A percentile compares a stretch with the other conserved stretches of the same genome.
phyloP scores from a whole-genome alignment of 2,113 vertebrate species.

The Larimichthys crocea region DNA sequence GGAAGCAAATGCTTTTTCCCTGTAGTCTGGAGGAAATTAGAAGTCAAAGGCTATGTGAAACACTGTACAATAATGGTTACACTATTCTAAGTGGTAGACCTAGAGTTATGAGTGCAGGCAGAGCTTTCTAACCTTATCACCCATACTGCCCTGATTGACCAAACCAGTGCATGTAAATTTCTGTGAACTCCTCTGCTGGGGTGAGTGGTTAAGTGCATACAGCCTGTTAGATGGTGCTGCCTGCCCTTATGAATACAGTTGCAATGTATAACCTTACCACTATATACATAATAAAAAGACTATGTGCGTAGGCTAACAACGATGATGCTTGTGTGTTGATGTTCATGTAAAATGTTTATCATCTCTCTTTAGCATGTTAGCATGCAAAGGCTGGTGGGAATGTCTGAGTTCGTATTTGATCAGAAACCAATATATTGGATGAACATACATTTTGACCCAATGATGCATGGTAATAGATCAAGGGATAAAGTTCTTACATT shows the following conservation, averaged over 20 bases:
- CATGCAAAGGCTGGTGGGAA: too few relatives aligned
- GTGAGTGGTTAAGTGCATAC: background rate
- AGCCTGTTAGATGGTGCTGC: background rate
- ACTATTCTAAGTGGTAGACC: conserved; percentile 5
- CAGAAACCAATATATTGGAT: too few relatives aligned
- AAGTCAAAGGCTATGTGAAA: conserved; percentile 21
- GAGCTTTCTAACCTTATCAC: conserved; percentile 10
- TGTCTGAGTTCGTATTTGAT: too few relatives aligned
- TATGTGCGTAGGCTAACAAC: background rate
- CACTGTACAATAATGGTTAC: conserved; percentile 28
- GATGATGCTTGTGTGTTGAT: background rate
- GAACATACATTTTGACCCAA: too few relatives aligned
- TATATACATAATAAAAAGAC: background rate
- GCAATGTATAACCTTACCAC: background rate
- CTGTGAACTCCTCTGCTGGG: background rate
- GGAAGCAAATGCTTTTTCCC: conserved; percentile 1
- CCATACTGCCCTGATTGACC: background rate
- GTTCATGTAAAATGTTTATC: too few relatives aligned
- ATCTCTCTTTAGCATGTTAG: too few relatives aligned
- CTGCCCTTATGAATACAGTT: background rate
- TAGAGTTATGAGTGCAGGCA: conserved; percentile 9
- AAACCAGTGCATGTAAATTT: conserved; percentile 16
- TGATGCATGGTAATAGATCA: too few relatives aligned
- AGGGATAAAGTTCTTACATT: too few relatives aligned
- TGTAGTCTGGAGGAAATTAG: conserved; percentile 14